phyloP scores from a whole-genome alignment of 2,888 invertebrate species.

The Eurois occulta region DNA sequence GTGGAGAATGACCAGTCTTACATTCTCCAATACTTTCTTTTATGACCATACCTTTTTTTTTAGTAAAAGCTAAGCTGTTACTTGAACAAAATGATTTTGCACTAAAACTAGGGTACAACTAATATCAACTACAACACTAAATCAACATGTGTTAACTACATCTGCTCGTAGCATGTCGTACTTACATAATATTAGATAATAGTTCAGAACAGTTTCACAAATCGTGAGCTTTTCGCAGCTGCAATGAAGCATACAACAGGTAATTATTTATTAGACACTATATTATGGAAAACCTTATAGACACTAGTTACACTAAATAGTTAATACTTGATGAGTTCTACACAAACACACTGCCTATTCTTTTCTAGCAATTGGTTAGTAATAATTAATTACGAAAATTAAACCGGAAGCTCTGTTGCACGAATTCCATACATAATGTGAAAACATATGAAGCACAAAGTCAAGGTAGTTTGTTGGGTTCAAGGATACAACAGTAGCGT shows the following conservation, averaged over 20 bases:
- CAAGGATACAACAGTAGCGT: constrained; percentile 49
- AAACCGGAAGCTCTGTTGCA: constrained; percentile 22
- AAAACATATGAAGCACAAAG: constrained; percentile 41
- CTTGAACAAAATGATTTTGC: constrained; percentile 1
- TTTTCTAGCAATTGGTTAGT: constrained; percentile 3
- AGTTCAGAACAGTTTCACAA: constrained; percentile 17
- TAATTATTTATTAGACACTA: not conserved
- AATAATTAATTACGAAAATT: constrained; percentile 35
- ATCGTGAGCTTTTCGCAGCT: not conserved
- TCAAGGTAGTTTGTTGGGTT: constrained; percentile 49
- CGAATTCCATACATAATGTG: constrained; percentile 18
- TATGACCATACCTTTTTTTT: constrained; percentile 25
- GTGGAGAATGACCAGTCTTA: not conserved
- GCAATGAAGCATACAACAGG: not conserved
- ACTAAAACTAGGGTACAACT: not conserved
- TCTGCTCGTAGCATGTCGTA: not conserved
- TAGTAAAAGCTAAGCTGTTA: not conserved
- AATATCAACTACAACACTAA: constrained; percentile 5
- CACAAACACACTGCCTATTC: not conserved
- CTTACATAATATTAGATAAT: constrained; percentile 23
- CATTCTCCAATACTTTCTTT: constrained; percentile 17
- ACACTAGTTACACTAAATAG: not conserved
- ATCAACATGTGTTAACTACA: not conserved
- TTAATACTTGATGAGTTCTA: constrained; percentile 7
- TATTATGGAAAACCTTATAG: not conserved